Evolutionary conservation across 2,888 invertebrate species (phyloP).

Genomic region (Xestia rhomboidea): DNA sequence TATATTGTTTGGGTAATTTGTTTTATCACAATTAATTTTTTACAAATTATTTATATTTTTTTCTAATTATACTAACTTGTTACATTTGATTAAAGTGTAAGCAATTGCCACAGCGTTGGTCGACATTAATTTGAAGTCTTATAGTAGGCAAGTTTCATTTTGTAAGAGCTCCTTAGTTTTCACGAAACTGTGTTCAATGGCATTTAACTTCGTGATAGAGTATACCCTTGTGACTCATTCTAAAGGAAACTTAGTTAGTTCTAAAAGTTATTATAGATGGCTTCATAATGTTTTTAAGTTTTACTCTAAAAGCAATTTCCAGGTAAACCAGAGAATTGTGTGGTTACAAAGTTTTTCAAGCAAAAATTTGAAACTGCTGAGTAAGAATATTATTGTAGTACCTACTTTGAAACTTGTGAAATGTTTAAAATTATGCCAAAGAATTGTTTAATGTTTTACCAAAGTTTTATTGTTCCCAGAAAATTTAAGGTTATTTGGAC

Average conservation of each 20-base stretch:
- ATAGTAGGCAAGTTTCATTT: not conserved
- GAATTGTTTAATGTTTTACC: conserved; percentile 19
- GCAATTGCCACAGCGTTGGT: not conserved
- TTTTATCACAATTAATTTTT: no score
- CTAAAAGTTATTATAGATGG: conserved; percentile 14
- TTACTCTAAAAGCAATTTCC: not conserved
- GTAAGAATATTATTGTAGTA: not conserved
- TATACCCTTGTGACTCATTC: conserved; percentile 34
- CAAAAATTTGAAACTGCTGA: not conserved
- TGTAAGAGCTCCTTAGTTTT: not conserved
- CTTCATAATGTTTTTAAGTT: not conserved
- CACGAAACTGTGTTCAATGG: conserved; percentile 11
- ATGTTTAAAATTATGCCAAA: not conserved
- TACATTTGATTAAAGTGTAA: not conserved
- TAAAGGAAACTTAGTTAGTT: conserved; percentile 5
- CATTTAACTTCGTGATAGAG: conserved; percentile 22
- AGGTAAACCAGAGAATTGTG: conserved; percentile 1
- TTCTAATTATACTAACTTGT: no score
- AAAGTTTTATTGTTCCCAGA: conserved; percentile 3
- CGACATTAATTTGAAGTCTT: not conserved
- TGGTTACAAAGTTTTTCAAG: not conserved
- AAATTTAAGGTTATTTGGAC: not conserved
- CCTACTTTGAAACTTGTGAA: conserved; percentile 1
- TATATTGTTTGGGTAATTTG: not conserved
- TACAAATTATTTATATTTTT: no score